Conservation (phyloP, 2,797 vertebrate genomes). For the Epinephelus coioides region DNA sequence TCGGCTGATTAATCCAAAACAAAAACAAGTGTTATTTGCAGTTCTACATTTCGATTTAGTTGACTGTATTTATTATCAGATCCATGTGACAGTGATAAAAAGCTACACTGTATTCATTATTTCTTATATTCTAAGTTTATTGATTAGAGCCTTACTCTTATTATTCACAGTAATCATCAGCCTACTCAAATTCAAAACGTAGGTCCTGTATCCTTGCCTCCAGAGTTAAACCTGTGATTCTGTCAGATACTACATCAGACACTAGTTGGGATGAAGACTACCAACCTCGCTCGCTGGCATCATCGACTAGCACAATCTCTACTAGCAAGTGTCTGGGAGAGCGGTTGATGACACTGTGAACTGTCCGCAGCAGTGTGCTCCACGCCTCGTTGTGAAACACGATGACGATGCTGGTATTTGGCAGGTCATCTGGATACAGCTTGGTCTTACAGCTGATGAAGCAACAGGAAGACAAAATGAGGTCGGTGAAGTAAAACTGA, state of each 20-base stretch:
- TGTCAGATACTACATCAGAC: no score
- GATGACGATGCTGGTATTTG: slow-evolving; percentile 97
- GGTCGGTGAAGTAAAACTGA: slow-evolving; percentile 4
- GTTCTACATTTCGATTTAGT: background rate
- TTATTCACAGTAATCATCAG: no score
- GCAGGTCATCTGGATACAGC: slow-evolving; percentile 92
- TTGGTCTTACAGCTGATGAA: slow-evolving; percentile 93
- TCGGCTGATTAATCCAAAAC: no score
- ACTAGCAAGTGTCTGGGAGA: slow-evolving; percentile 91
- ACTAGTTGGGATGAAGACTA: background rate
- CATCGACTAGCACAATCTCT: slow-evolving; percentile 95
- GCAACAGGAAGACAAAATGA: background rate
- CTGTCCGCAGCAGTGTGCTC: slow-evolving; percentile 95
- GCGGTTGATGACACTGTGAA: slow-evolving; percentile 94
- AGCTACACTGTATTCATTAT: no score
- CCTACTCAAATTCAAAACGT: background rate
- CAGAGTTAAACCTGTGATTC: slow-evolving; percentile 3
- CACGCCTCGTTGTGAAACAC: slow-evolving; percentile 99
- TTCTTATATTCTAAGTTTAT: no score
- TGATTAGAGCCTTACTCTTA: no score
- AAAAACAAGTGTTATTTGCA: no score
- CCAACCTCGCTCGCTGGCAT: slow-evolving; percentile 96
- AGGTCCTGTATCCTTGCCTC: background rate
- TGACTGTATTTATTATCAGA: background rate
- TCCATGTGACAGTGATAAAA: no score